Percentiles rank a stretch among this genome's conserved stretches.
Conservation (phyloP, 2,888 invertebrate genomes). For the Cantharis nigra region DNA sequence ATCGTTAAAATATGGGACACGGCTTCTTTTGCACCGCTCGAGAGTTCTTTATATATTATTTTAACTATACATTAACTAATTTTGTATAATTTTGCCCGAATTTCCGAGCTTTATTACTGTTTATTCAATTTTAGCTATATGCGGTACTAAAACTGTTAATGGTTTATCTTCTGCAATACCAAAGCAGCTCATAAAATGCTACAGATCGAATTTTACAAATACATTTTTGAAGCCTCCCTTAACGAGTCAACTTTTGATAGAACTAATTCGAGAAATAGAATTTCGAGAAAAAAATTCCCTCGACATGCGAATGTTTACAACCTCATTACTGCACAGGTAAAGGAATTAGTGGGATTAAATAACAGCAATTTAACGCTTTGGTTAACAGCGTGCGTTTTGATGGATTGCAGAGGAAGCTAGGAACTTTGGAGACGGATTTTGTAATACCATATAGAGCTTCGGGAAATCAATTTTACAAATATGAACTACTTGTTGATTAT, state of each 20-base stretch:
- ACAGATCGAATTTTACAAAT: conserved; percentile 57
- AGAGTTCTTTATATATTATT: not conserved
- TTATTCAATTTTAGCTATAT: not conserved
- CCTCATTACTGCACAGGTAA: conserved; percentile 64
- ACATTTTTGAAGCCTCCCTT: conserved; percentile 58
- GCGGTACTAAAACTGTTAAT: not conserved
- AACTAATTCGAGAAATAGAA: conserved; percentile 67
- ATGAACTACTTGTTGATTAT: conserved; percentile 63
- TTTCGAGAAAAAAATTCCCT: conserved; percentile 56
- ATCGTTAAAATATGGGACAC: not conserved
- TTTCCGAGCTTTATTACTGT: not conserved
- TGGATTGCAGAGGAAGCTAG: conserved; percentile 62
- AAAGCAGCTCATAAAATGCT: conserved; percentile 63
- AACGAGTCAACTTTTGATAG: conserved; percentile 63
- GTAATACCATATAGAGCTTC: conserved; percentile 64
- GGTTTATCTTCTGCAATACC: conserved; percentile 57
- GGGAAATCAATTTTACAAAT: conserved; percentile 64
- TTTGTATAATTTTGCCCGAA: not conserved
- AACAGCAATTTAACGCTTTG: not conserved
- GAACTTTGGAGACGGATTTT: conserved; percentile 57
- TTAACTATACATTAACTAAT: not conserved
- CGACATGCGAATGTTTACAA: conserved; percentile 61
- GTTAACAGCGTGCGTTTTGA: conserved; percentile 62
- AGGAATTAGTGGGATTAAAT: conserved; percentile 22
- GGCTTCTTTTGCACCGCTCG: not conserved